phyloP scores from a whole-genome alignment of 1,140 invertebrate species.

The Solen grandis region DNA sequence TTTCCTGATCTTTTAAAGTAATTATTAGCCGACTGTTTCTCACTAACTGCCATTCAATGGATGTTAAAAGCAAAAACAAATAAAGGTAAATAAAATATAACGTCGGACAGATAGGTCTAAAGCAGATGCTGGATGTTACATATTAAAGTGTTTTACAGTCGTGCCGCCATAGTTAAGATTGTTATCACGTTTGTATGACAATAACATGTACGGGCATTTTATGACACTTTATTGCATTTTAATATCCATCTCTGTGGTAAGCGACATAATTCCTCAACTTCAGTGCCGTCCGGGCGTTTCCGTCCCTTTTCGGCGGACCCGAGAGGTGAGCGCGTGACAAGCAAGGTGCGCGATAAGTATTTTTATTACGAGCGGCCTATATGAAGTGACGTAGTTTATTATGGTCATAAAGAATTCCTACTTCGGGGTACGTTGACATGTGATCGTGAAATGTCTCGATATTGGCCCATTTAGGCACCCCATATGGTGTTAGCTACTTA shows the following conservation, averaged over 20 bases:
- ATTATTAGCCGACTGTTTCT: too few relatives aligned
- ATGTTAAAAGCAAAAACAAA: too few relatives aligned
- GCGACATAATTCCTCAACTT: constrained; percentile 27
- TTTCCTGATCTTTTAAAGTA: too few relatives aligned
- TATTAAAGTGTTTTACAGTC: too few relatives aligned
- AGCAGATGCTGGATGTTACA: too few relatives aligned
- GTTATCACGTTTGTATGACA: constrained; percentile 31
- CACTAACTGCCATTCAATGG: too few relatives aligned
- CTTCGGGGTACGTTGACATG: constrained; percentile 37
- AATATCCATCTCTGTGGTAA: constrained; percentile 37
- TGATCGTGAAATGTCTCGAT: constrained; percentile 27
- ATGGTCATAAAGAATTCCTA: constrained; percentile 47
- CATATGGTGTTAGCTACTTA: too few relatives aligned
- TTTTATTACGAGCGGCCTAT: constrained; percentile 47
- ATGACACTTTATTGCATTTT: constrained; percentile 53
- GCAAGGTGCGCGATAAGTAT: constrained; percentile 55
- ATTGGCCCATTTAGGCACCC: constrained; percentile 28
- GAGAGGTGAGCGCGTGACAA: constrained; percentile 18
- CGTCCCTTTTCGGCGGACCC: constrained; percentile 30
- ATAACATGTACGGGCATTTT: constrained; percentile 23
- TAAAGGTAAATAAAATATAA: too few relatives aligned
- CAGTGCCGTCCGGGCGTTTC: constrained; percentile 35
- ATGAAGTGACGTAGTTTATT: constrained; percentile 52
- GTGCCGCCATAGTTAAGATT: constrained; percentile 23
- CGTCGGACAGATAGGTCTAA: too few relatives aligned